These are phyloP conservation scores for Anguilla rostrata DNA, from an alignment of 2,113 vertebrate species.

Conservation along the genomic window DNA sequence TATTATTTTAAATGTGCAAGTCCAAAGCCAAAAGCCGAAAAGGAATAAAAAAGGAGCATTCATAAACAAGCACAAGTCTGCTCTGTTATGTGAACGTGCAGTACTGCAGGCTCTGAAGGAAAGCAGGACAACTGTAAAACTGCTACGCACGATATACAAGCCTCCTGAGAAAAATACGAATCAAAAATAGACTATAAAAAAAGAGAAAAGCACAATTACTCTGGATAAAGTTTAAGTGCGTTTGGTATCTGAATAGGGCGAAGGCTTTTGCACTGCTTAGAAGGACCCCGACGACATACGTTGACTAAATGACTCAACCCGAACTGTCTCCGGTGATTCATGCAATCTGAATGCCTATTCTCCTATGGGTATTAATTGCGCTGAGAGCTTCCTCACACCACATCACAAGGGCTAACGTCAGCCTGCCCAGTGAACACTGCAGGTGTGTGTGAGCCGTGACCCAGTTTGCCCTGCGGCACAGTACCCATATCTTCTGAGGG, in stretches of 20 bases:
- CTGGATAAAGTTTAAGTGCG: not conserved
- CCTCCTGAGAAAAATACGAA: not conserved
- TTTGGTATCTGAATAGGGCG: not conserved
- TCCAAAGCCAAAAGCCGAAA: not conserved
- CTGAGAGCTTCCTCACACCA: not conserved
- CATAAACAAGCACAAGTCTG: not conserved
- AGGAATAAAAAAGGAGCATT: not conserved
- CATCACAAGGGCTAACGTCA: not conserved
- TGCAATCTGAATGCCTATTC: not conserved
- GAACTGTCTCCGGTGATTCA: not conserved
- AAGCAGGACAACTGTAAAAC: not conserved
- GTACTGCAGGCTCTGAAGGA: not conserved
- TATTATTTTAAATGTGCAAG: not conserved
- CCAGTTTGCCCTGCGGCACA: not conserved
- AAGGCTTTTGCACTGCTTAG: not conserved
- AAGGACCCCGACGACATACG: not conserved
- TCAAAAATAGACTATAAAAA: not conserved
- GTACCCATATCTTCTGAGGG: not conserved
- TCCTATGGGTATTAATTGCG: not conserved
- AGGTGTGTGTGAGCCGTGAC: not conserved
- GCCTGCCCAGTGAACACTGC: not conserved
- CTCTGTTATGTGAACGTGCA: not conserved
- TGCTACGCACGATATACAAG: not conserved
- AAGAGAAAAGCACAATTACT: not conserved
- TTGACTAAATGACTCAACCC: not conserved